Conservation (phyloP, 1,140 invertebrate species). For the Cydia strobilella region DNA sequence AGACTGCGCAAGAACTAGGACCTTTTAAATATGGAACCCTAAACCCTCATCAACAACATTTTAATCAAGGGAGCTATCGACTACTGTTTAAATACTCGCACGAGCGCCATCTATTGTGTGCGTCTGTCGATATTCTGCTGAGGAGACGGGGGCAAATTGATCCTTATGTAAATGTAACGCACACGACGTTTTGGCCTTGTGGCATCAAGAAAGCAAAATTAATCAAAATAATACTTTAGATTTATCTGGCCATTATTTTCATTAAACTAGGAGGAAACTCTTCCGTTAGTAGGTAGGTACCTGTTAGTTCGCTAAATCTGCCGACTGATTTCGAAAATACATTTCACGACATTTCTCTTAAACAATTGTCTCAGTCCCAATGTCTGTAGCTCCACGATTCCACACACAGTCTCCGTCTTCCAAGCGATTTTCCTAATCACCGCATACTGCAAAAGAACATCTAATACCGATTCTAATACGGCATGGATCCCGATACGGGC, state of each 20-base stretch:
- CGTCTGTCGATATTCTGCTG: background rate
- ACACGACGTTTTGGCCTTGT: no score
- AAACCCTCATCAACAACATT: background rate
- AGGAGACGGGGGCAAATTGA: background rate
- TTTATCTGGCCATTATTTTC: no score
- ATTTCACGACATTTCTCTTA: slow-evolving; percentile 3
- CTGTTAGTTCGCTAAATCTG: background rate
- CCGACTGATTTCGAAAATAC: background rate
- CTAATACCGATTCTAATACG: slow-evolving; percentile 67
- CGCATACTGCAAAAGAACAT: slow-evolving; percentile 67
- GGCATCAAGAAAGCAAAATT: no score
- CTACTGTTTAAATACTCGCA: background rate
- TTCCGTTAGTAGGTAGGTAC: no score
- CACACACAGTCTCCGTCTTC: background rate
- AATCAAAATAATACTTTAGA: no score
- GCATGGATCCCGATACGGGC: slow-evolving; percentile 39
- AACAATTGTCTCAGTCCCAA: background rate
- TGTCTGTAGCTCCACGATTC: background rate
- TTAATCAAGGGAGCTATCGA: background rate
- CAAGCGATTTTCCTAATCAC: slow-evolving; percentile 39
- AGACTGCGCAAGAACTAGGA: no score
- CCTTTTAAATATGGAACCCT: no score
- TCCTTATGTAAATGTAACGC: no score
- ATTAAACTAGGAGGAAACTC: no score
- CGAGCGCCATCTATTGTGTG: background rate